These are phyloP conservation scores for Lysandra coridon DNA, from an alignment of 2,888 invertebrate genomes.

Conservation along the genomic window DNA sequence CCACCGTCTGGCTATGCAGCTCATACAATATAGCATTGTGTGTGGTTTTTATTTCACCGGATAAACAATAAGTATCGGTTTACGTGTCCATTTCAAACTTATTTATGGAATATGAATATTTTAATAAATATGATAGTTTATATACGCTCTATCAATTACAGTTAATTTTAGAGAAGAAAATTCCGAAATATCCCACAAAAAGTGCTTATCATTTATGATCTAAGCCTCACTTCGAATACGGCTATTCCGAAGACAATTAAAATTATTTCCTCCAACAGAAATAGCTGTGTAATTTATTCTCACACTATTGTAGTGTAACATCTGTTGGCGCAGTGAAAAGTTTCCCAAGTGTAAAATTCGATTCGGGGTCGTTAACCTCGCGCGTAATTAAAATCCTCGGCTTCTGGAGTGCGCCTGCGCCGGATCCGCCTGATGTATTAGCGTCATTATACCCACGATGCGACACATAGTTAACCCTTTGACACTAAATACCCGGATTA, in stretches of 20 bases:
- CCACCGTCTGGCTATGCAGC: conserved; percentile 38
- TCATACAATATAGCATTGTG: conserved; percentile 24
- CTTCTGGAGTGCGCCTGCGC: conserved; percentile 72
- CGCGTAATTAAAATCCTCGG: conserved; percentile 78
- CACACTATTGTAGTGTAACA: conserved; percentile 27
- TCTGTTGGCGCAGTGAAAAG: conserved; percentile 24
- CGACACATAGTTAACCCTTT: conserved; percentile 20
- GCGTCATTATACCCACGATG: conserved; percentile 18
- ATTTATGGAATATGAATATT: not conserved
- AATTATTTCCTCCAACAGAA: conserved; percentile 9
- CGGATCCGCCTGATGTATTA: not conserved
- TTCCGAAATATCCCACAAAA: not conserved
- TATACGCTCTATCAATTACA: not conserved
- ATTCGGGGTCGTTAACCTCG: conserved; percentile 67
- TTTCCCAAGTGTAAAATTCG: conserved; percentile 47
- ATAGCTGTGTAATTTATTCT: conserved; percentile 12
- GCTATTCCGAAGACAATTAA: not conserved
- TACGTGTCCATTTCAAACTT: not conserved
- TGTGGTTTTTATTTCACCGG: not conserved
- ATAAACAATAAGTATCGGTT: not conserved
- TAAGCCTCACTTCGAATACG: conserved; percentile 1
- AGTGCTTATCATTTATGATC: conserved; percentile 3
- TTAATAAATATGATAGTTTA: not conserved
- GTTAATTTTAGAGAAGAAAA: not conserved
- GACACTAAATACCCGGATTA: conserved; percentile 14